These are phyloP conservation scores for Pyralis farinalis DNA, from an alignment of 2,888 invertebrate species.

Conservation along the genomic window DNA sequence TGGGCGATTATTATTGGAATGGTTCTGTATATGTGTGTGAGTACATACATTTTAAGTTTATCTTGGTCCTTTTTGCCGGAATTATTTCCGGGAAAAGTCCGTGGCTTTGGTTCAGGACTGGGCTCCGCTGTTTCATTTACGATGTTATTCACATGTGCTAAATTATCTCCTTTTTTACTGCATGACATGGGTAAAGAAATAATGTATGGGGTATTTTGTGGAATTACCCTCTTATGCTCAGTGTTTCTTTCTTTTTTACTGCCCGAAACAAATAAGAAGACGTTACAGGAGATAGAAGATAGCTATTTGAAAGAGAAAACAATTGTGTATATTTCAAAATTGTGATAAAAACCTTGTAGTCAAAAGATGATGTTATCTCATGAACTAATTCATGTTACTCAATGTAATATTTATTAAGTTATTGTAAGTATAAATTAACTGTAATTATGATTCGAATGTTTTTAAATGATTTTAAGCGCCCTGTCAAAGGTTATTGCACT, in stretches of 20 bases:
- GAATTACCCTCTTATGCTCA: neutral
- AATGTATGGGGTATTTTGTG: neutral
- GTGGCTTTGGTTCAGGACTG: slow-evolving; percentile 33
- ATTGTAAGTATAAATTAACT: too few relatives aligned
- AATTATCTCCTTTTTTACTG: slow-evolving; percentile 5
- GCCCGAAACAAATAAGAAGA: slow-evolving; percentile 76
- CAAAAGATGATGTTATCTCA: too few relatives aligned
- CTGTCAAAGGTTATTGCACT: too few relatives aligned
- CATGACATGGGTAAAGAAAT: slow-evolving; percentile 2
- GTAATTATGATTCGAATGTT: too few relatives aligned
- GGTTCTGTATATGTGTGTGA: slow-evolving; percentile 5
- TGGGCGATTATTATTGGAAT: slow-evolving; percentile 2
- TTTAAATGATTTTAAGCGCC: too few relatives aligned
- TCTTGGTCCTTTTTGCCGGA: slow-evolving; percentile 38
- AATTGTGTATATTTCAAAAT: too few relatives aligned
- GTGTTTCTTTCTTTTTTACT: slow-evolving; percentile 25
- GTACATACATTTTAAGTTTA: slow-evolving; percentile 23
- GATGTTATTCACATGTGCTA: slow-evolving; percentile 9
- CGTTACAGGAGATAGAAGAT: slow-evolving; percentile 45
- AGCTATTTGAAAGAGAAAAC: neutral
- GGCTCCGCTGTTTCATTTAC: slow-evolving; percentile 9
- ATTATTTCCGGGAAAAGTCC: slow-evolving; percentile 30
- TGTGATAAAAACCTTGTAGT: too few relatives aligned
- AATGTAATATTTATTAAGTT: too few relatives aligned
- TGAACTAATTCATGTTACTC: too few relatives aligned